Percentiles rank a stretch among this genome's conserved stretches.
Conservation (phyloP, 2,888 invertebrate species). For the Thalpophila matura region DNA sequence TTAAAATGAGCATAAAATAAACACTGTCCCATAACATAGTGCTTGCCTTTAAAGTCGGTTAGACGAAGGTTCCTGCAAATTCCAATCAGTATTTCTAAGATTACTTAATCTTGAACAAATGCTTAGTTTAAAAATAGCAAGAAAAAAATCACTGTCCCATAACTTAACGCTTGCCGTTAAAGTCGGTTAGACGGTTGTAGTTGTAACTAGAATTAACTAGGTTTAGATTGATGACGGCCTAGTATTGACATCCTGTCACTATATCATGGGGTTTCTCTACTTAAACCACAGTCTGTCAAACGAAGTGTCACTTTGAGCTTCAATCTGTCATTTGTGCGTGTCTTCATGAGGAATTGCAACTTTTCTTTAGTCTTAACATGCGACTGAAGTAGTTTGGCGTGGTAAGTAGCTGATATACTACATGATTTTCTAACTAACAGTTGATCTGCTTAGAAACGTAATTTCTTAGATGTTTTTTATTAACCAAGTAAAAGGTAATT, state of each 20-base stretch:
- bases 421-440: slow-evolving; percentile 43
- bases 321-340: slow-evolving; percentile 29
- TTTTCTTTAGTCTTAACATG: slow-evolving; percentile 7
- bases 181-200: slow-evolving; percentile 1
- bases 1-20: background rate
- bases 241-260: slow-evolving; percentile 34
- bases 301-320: slow-evolving; percentile 30
- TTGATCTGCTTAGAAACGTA: slow-evolving; percentile 36
- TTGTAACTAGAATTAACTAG: slow-evolving; percentile 20
- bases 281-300: slow-evolving; percentile 9
- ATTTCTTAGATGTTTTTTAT: slow-evolving; percentile 25
- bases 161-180: background rate
- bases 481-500: slow-evolving; percentile 21
- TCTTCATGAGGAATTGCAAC: slow-evolving; percentile 22
- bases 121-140: background rate
- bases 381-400: slow-evolving; percentile 6
- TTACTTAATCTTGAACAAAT: background rate
- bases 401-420: slow-evolving; percentile 18
- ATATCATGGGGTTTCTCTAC: slow-evolving; percentile 11
- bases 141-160: background rate
- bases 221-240: slow-evolving; percentile 20
- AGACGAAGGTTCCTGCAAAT: no score
- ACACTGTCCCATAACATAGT: background rate
- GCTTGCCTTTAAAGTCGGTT: background rate
- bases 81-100: background rate